Percentiles rank a stretch among this genome's conserved stretches.
Evolutionary conservation across 2,888 invertebrate species (phyloP).

Genomic region (Aphodius granarius): DNA sequence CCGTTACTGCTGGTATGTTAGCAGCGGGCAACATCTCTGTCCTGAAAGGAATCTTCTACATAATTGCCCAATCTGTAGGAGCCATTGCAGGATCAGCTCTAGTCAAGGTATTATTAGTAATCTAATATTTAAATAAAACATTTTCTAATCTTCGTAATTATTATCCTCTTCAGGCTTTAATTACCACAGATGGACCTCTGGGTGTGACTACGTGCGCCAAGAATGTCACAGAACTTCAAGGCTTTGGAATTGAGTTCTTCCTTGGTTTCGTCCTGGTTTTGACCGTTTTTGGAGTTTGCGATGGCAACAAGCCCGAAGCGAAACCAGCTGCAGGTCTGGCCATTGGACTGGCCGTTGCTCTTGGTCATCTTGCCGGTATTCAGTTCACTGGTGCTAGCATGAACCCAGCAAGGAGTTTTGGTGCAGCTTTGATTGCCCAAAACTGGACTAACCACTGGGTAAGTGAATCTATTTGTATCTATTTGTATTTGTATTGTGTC

Average conservation of each 20-base stretch:
- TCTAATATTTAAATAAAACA: neutral
- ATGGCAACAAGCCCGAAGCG: constrained; percentile 76
- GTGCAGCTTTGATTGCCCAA: constrained; percentile 78
- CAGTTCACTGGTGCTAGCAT: constrained; percentile 86
- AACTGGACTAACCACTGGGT: constrained; percentile 84
- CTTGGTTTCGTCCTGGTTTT: constrained; percentile 86
- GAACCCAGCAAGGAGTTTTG: constrained; percentile 90
- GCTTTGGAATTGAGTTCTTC: constrained; percentile 88
- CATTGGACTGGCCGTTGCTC: constrained; percentile 83
- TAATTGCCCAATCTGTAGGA: constrained; percentile 81
- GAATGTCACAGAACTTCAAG: constrained; percentile 71
- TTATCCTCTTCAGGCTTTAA: constrained; percentile 73
- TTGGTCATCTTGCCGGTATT: constrained; percentile 84
- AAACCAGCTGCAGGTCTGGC: constrained; percentile 82
- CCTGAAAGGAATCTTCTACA: constrained; percentile 74
- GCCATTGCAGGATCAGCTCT: constrained; percentile 78
- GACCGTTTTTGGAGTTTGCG: constrained; percentile 88
- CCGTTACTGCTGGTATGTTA: constrained; percentile 81
- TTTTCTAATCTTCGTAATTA: neutral
- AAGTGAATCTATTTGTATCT: constrained; percentile 42
- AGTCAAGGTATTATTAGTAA: constrained; percentile 62
- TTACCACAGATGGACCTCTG: constrained; percentile 58
- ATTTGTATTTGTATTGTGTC: neutral
- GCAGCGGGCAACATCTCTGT: constrained; percentile 78
- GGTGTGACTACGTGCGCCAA: constrained; percentile 34